phyloP scores from a whole-genome alignment of 2,797 vertebrate species.

The Acanthiza pusilla region DNA sequence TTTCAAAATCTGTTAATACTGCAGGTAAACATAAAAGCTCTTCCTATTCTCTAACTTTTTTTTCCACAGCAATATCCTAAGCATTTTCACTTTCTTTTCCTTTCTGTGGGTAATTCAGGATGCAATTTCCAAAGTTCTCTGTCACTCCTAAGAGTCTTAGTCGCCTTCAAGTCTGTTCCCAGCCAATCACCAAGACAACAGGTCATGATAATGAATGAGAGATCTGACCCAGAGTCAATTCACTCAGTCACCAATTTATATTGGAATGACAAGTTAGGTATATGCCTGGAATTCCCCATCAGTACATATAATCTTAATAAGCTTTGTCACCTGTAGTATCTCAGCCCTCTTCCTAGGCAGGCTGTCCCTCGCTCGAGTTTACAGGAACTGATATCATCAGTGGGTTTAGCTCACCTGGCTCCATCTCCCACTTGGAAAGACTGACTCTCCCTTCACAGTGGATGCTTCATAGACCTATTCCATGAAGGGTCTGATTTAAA shows the following conservation, averaged over 20 bases:
- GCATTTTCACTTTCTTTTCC: conserved; percentile 28
- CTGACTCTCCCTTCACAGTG: not conserved
- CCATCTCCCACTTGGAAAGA: not conserved
- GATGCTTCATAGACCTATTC: not conserved
- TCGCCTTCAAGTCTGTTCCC: conserved; percentile 47
- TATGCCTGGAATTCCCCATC: conserved; percentile 47
- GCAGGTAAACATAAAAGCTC: not conserved
- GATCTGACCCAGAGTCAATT: conserved; percentile 59
- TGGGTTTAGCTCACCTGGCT: not conserved
- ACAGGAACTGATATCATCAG: not conserved
- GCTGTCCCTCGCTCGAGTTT: not conserved
- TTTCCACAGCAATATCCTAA: not conserved
- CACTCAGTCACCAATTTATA: conserved; percentile 52
- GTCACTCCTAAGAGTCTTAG: conserved; percentile 21
- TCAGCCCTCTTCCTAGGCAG: not conserved
- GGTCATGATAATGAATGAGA: conserved; percentile 62
- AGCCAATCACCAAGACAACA: conserved; percentile 48
- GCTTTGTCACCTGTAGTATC: conserved; percentile 44
- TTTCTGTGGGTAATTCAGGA: conserved; percentile 4
- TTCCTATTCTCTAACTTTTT: not conserved
- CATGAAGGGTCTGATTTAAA: not conserved
- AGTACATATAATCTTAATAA: conserved; percentile 25
- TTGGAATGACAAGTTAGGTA: conserved; percentile 53
- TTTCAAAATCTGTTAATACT: not conserved
- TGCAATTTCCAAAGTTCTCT: conserved; percentile 18